These are phyloP conservation scores for Conistra vaccinii DNA, from an alignment of 2,888 invertebrate genomes.

Conservation along the genomic window DNA sequence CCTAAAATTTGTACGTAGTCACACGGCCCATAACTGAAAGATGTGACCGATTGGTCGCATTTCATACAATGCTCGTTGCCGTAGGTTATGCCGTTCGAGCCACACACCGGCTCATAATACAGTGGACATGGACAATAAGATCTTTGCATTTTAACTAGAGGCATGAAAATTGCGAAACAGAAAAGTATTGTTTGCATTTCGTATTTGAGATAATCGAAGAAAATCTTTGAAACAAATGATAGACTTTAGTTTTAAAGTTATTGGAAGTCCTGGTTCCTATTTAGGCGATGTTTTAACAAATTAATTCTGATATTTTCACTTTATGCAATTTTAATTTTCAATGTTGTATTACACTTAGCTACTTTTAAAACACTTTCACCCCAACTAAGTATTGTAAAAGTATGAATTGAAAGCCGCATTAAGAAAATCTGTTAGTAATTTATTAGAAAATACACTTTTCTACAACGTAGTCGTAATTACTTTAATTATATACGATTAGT, in stretches of 20 bases:
- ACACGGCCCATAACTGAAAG: not conserved
- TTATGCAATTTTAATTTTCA: not conserved
- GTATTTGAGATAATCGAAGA: not conserved
- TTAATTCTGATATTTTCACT: not conserved
- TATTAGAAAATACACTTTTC: conserved; percentile 9
- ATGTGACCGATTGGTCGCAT: not conserved
- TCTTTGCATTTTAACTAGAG: not conserved
- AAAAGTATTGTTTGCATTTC: conserved; percentile 27
- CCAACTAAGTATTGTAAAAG: not conserved
- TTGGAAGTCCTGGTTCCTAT: too few relatives aligned
- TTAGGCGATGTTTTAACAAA: not conserved
- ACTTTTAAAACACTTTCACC: conserved; percentile 1
- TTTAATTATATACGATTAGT: conserved; percentile 16
- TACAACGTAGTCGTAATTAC: not conserved
- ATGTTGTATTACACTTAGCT: not conserved
- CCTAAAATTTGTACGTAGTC: too few relatives aligned
- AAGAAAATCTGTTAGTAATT: not conserved
- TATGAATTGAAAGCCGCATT: not conserved
- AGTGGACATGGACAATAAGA: not conserved
- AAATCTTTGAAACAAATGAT: not conserved
- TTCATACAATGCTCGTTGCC: conserved; percentile 15
- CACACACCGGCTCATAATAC: conserved; percentile 12
- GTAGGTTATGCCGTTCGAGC: conserved; percentile 22
- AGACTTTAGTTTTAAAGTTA: not conserved
- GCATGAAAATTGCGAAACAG: not conserved